Percentiles rank a stretch among this genome's conserved stretches.
Evolutionary conservation across 2,888 invertebrate genomes (phyloP).

Genomic region (Pristionchus entomophagus): DNA sequence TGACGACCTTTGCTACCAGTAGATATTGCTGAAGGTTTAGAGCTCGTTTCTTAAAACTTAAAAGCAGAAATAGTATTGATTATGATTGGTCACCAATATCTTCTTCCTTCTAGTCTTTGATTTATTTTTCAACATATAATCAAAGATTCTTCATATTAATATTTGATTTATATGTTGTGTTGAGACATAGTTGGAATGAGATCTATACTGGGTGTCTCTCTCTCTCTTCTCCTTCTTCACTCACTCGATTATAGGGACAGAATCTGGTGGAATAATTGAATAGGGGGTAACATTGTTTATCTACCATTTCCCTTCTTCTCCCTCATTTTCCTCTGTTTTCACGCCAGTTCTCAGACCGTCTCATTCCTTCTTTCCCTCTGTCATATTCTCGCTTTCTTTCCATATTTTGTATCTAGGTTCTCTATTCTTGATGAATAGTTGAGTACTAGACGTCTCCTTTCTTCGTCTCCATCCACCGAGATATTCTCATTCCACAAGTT

Average conservation of each 20-base stretch:
- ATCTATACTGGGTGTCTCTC: neutral
- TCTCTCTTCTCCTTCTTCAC: neutral
- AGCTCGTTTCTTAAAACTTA: too few species aligned
- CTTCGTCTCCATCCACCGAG: neutral
- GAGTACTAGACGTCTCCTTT: neutral
- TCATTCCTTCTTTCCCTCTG: neutral
- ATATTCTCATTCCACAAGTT: constrained; percentile 17
- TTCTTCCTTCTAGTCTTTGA: neutral
- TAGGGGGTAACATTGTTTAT: neutral
- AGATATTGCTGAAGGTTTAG: too few species aligned
- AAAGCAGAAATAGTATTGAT: too few species aligned
- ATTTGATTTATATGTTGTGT: too few species aligned
- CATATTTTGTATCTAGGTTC: too few species aligned
- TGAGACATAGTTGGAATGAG: neutral
- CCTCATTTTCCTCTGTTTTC: neutral
- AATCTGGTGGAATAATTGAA: constrained; percentile 36
- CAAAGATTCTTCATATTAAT: too few species aligned
- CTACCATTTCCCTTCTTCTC: neutral
- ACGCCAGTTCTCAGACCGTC: neutral
- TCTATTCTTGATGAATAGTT: too few species aligned
- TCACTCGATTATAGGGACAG: constrained; percentile 31
- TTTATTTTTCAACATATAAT: too few species aligned
- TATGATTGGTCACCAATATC: neutral
- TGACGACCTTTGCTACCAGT: too few species aligned
- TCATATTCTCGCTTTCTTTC: neutral